Conservation (phyloP, 2,113 vertebrate species). For the Tupaia chinensis region DNA sequence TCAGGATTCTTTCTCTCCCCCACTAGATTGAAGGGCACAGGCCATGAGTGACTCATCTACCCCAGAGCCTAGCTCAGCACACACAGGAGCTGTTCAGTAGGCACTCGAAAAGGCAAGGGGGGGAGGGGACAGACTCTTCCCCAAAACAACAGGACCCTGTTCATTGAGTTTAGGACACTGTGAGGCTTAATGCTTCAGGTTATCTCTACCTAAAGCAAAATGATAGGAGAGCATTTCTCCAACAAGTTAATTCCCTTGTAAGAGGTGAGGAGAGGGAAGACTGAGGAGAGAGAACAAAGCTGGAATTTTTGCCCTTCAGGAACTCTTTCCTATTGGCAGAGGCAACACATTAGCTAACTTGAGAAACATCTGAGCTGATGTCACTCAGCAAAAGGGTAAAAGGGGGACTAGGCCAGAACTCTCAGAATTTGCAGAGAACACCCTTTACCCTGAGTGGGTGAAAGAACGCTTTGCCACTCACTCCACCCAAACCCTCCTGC, state of each 20-base stretch:
- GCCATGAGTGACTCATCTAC: background rate
- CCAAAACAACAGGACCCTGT: background rate
- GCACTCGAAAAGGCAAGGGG: background rate
- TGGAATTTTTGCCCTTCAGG: background rate
- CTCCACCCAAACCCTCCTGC: background rate
- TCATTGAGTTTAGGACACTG: background rate
- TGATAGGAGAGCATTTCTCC: background rate
- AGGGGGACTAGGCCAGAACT: background rate
- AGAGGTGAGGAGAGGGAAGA: background rate
- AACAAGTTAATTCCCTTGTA: background rate
- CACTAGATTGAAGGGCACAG: background rate
- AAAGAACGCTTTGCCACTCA: background rate
- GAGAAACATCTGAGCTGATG: slow-evolving; percentile 2
- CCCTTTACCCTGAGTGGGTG: background rate
- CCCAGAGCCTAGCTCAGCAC: background rate
- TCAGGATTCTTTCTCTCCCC: background rate
- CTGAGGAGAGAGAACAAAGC: background rate
- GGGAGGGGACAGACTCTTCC: background rate
- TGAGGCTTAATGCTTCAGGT: background rate
- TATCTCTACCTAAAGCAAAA: slow-evolving; percentile 15
- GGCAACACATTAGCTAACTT: background rate
- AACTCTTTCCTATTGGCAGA: background rate
- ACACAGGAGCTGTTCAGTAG: background rate
- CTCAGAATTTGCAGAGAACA: background rate
- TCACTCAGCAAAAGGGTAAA: background rate